Evolutionary conservation across 53 echinoderm and acorn worm genomes (phyloP), one percentile per base, ranked within the genome.

Genomic region (Holothuria scabra): DNA sequence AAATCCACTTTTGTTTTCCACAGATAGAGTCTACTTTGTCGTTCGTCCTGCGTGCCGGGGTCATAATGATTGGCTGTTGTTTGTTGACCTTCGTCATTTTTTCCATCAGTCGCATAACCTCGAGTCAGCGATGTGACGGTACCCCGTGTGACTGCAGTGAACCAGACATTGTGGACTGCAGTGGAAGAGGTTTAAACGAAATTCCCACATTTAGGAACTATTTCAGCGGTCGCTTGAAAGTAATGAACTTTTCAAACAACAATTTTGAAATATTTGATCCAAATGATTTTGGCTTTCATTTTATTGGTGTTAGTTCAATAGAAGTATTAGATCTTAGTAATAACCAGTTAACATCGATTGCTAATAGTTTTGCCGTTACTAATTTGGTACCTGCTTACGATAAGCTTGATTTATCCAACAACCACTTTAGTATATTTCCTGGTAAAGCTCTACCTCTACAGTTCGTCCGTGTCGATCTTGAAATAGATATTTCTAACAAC

Each of bases 401-500:
- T 28, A 29, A 10, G 7, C 46, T 76, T 49, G 25, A 76, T 76
- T 25, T 76, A 12, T 76, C 76, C 9, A 38, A 56, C 1, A 76
- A 76, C 56, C 55, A 76, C 44, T 76, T 76, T 28, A 56, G 25
- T 56, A 14, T 30, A 9, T 76, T 76, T 28, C 76, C 76, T 18
- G 19, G 23, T 26, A 76, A 76, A 24, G 76, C 76, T 30, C 12
- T 76, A 9, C 76, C 76, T 55, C 1, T 23, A 52, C 49, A 76
- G 28, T 76, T 76, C 12, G 0, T 56, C 22, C 48, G 56, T 6
- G 56, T 76, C 24, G 56, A 52, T 12, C 56, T 76, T 28, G 25
- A 49, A 30, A 76, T 76, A 19, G 76, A 76, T 26, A 76, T 76
- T 44, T 76, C 76, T 49, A 76, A 28, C 24, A 76, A 76, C 55